phyloP scores from a whole-genome alignment of 2,888 invertebrate genomes.

The Apocheima hispidaria region DNA sequence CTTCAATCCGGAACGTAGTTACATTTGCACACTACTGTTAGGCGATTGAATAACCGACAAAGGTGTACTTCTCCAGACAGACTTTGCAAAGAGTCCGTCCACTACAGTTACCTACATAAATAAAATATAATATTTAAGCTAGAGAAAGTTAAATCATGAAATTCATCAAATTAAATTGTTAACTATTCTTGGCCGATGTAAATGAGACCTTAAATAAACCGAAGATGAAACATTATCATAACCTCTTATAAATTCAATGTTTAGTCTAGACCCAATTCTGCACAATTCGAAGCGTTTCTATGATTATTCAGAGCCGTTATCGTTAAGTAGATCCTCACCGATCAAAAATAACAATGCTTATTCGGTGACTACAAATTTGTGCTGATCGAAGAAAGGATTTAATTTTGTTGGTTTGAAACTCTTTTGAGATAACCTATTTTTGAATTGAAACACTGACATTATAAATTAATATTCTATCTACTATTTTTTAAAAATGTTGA shows the following conservation, averaged over 20 bases:
- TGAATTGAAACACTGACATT: no score
- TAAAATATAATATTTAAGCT: no score
- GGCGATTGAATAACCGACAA: no score
- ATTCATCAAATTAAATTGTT: not conserved
- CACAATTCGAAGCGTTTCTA: constrained; percentile 5
- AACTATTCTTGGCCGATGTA: constrained; percentile 4
- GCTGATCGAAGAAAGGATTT: not conserved
- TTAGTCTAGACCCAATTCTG: constrained; percentile 32
- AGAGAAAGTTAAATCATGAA: not conserved
- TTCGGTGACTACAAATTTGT: constrained; percentile 7
- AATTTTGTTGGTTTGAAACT: not conserved
- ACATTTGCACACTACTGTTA: no score
- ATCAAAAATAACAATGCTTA: constrained; percentile 18
- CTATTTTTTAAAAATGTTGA: no score
- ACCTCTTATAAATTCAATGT: constrained; percentile 26
- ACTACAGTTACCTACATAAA: no score
- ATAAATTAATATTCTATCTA: no score
- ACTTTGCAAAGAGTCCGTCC: no score
- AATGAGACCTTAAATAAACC: constrained; percentile 3
- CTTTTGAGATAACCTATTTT: not conserved
- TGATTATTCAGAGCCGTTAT: constrained; percentile 21
- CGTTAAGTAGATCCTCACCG: constrained; percentile 15
- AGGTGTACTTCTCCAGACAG: no score
- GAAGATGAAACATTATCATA: constrained; percentile 17
- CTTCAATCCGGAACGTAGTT: no score